phyloP scores from a whole-genome alignment of 2,797 vertebrate species.

The Hydrolagus colliei region DNA sequence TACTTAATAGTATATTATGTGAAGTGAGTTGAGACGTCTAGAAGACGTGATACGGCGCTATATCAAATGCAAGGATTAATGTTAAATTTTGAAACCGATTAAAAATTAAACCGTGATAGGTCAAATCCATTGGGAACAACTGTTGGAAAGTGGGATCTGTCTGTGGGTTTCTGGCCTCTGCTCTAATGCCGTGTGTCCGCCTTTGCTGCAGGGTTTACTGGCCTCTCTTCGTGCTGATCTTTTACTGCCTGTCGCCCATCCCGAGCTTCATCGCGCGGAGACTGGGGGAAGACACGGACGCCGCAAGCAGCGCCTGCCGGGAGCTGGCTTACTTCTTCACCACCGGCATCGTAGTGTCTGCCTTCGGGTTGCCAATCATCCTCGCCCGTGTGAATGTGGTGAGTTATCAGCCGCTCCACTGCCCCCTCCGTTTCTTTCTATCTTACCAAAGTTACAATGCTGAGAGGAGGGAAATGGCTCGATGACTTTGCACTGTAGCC shows the following conservation, averaged over 20 bases:
- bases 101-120: too few species aligned
- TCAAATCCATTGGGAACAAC: too few species aligned
- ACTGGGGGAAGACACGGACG: conserved; percentile 71
- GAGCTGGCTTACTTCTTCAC: conserved; percentile 89
- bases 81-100: too few species aligned
- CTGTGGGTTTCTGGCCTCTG: too few species aligned
- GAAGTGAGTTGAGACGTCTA: too few species aligned
- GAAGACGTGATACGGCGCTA: too few species aligned
- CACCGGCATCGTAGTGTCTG: conserved; percentile 87
- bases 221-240: conserved; percentile 86
- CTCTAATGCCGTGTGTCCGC: not conserved
- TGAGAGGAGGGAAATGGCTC: too few species aligned
- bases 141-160: too few species aligned
- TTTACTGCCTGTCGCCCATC: conserved; percentile 80
- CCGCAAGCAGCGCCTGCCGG: conserved; percentile 80
- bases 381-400: conserved; percentile 72
- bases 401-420: conserved; percentile 45
- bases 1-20: too few species aligned
- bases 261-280: conserved; percentile 82
- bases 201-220: conserved; percentile 72
- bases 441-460: not conserved
- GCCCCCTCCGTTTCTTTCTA: not conserved
- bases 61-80: too few species aligned
- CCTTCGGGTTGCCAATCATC: conserved; percentile 82
- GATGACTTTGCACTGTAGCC: too few species aligned